A percentile compares a stretch with the other conserved stretches of the same genome.
These are phyloP conservation scores for Actias luna DNA, from an alignment of 2,888 invertebrate genomes.

Conservation along the genomic window DNA sequence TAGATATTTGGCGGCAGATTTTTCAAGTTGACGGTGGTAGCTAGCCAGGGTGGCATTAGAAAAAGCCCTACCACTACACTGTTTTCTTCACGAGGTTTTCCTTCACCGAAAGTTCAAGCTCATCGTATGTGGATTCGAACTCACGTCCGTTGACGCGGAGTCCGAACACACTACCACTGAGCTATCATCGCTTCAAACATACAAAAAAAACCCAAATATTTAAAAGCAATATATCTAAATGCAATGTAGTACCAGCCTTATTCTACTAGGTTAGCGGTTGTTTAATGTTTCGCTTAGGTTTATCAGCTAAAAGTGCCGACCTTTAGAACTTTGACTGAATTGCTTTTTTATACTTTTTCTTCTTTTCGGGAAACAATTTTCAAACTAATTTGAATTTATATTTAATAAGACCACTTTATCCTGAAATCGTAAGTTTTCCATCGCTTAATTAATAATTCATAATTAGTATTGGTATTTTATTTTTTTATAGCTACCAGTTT, in stretches of 20 bases:
- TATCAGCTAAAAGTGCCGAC: slow-evolving; percentile 4
- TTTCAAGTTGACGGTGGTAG: no score
- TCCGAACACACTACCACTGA: no score
- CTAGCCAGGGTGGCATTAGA: no score
- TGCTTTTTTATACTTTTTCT: slow-evolving; percentile 8
- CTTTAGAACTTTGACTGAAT: slow-evolving; percentile 12
- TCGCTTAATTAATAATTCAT: neutral
- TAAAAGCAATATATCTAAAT: neutral
- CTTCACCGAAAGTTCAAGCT: no score
- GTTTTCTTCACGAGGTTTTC: no score
- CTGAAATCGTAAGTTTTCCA: neutral
- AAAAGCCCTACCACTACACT: no score
- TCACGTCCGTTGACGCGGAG: no score
- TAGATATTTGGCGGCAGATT: no score
- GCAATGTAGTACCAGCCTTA: neutral
- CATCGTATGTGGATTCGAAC: no score
- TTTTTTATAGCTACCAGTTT: neutral
- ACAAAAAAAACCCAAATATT: neutral
- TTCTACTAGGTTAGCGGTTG: slow-evolving; percentile 8
- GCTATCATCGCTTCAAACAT: no score
- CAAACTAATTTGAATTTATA: slow-evolving; percentile 1
- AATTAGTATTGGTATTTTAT: neutral
- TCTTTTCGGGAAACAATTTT: slow-evolving; percentile 6
- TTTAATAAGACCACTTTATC: neutral
- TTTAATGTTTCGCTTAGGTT: slow-evolving; percentile 11